These are phyloP conservation scores for Blastomussa wellsi DNA, from an alignment of 92 coral and sea anemone genomes.

Conservation along the genomic window DNA sequence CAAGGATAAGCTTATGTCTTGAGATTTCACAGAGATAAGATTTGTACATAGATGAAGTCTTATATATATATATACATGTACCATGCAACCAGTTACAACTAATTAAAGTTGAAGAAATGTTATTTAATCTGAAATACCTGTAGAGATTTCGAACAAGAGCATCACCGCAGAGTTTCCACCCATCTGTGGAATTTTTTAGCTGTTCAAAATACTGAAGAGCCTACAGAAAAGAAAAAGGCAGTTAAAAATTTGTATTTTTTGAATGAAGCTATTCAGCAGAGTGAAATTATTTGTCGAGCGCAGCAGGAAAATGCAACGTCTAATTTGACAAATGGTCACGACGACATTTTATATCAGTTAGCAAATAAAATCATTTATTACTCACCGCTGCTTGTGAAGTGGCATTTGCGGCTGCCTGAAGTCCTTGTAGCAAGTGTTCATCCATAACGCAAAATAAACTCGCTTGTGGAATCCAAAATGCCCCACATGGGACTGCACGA, in stretches of 20 bases:
- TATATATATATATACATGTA: too few relatives aligned
- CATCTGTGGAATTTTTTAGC: slow-evolving; percentile 83
- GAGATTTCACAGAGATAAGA: too few relatives aligned
- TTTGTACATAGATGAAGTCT: too few relatives aligned
- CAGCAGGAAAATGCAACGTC: background rate
- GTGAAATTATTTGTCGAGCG: background rate
- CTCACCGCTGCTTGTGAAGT: slow-evolving; percentile 85
- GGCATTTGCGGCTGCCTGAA: slow-evolving; percentile 77
- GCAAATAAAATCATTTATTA: too few relatives aligned
- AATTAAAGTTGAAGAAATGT: too few relatives aligned
- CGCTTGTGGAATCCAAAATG: background rate
- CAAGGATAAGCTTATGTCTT: too few relatives aligned
- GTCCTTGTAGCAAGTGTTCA: slow-evolving; percentile 85
- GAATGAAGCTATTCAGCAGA: background rate
- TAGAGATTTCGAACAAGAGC: slow-evolving; percentile 70
- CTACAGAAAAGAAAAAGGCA: slow-evolving; percentile 36
- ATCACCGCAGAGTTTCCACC: slow-evolving; percentile 96
- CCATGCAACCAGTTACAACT: too few relatives aligned
- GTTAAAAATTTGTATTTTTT: background rate
- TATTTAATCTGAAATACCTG: slow-evolving; percentile 47
- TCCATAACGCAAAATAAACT: slow-evolving; percentile 60
- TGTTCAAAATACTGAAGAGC: slow-evolving; percentile 92
- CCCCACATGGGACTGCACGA: slow-evolving; percentile 29
- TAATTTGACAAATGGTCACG: background rate
- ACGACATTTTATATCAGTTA: too few relatives aligned